These are phyloP conservation scores for Schrankia costaestrigalis DNA, from an alignment of 2,888 invertebrate species.

Conservation along the genomic window DNA sequence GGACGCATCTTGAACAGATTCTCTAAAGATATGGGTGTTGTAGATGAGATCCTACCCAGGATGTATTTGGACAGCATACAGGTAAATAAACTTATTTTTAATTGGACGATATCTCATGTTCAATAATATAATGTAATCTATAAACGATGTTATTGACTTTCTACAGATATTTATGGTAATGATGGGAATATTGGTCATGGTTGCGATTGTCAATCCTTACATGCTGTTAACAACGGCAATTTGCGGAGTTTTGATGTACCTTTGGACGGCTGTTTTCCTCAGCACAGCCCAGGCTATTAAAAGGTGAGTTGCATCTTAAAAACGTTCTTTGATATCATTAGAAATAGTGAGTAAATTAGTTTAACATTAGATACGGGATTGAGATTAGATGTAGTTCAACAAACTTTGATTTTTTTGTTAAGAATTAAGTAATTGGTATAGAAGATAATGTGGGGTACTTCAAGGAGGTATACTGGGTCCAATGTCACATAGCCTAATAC, in stretches of 20 bases:
- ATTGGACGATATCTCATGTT: too few relatives aligned
- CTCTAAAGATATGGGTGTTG: constrained; percentile 90
- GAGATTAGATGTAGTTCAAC: too few relatives aligned
- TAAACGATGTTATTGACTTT: too few relatives aligned
- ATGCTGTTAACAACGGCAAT: constrained; percentile 83
- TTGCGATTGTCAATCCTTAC: constrained; percentile 85
- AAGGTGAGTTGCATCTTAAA: constrained; percentile 48
- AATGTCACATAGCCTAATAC: too few relatives aligned
- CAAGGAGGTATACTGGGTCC: too few relatives aligned
- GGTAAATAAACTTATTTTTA: constrained; percentile 38
- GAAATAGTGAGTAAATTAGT: too few relatives aligned
- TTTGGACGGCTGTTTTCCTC: constrained; percentile 84
- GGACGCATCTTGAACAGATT: constrained; percentile 91
- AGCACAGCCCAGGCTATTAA: constrained; percentile 87
- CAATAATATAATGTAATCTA: too few relatives aligned
- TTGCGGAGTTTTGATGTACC: constrained; percentile 83
- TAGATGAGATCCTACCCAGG: constrained; percentile 86
- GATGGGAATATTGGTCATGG: constrained; percentile 86
- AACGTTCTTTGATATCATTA: too few relatives aligned
- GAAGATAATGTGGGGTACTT: too few relatives aligned
- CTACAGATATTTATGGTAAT: constrained; percentile 85
- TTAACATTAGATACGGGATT: too few relatives aligned
- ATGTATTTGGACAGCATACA: constrained; percentile 84
- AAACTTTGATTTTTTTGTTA: too few relatives aligned
- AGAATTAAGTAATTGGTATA: too few relatives aligned